Base-by-base conservation (phyloP, 2,797 vertebrate genomes). In the Mionectes olivaceus region DNA sequence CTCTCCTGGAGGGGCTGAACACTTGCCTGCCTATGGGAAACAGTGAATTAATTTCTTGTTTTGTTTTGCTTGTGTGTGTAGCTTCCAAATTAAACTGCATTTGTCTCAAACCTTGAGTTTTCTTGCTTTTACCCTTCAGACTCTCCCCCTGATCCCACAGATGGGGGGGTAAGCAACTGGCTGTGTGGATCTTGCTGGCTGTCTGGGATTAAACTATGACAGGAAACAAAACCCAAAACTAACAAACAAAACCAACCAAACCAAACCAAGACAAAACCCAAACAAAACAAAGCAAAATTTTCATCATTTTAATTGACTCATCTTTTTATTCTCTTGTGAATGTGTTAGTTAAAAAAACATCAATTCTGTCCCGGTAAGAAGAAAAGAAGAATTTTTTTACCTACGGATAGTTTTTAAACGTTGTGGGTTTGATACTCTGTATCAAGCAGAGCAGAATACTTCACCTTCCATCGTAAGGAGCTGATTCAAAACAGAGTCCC, bases 401-500 rank as follows among this genome's bases (percentile, higher is more conserved):
- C 16, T 49, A 41, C 15, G 23, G 24, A 35, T 21, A 56, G 0
- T 60, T 89, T 43, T 41, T 71, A 71, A 64, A 35, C 50, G 3
- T 44, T 73, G 63, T 39, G 30, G 28, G 11, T 83, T 84, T 80
- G 25, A n/a, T 91, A 39, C 13, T 83, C 3, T 52, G 17, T 53
- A 35, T 35, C 35, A 35, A 35, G 35, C 35, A 35, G 35, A 35
- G 13, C 15, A 53, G 52, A 87, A 65, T 83, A 78, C 24, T 89
- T 83, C 59, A 80, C 43, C 47, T 77, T 95, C 82, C 63, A 67
- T 93, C 37, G 44, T 89, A 74, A 80, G 77, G 65, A 96, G 50
- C 32, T 93, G 60, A 97, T 97, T 97, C 76, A 95, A 96, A 97
- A 96, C 90, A 97, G 84, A 96, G 95, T 97, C 92, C 80, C 78